A percentile compares a stretch with the other conserved stretches of the same genome.
phyloP scores from a whole-genome alignment of 2,888 invertebrate species.

The Colletes collaris region DNA sequence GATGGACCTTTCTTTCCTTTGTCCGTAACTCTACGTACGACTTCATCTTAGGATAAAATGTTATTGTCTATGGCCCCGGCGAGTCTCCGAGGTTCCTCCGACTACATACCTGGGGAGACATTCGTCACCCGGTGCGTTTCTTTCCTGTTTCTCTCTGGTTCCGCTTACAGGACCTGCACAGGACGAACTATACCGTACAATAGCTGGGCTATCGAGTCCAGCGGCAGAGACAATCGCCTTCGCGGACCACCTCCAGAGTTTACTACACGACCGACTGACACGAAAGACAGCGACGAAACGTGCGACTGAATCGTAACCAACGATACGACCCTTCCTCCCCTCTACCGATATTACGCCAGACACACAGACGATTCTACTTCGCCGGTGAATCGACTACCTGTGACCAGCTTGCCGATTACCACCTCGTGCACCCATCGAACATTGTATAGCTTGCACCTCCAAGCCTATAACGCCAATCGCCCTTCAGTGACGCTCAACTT shows the following conservation, averaged over 20 bases:
- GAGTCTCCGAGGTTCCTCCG: neutral
- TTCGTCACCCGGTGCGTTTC: neutral
- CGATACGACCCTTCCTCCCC: constrained; percentile 1
- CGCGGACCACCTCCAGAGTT: neutral
- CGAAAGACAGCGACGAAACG: constrained; percentile 45
- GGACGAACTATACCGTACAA: neutral
- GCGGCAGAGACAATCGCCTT: neutral
- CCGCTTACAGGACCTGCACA: neutral
- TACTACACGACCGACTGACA: constrained; percentile 31
- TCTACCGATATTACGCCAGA: neutral
- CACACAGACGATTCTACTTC: constrained; percentile 10
- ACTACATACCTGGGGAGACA: constrained; percentile 35
- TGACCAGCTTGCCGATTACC: constrained; percentile 39
- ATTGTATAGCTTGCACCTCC: neutral
- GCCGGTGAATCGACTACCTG: constrained; percentile 46
- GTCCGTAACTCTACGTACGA: too few species aligned
- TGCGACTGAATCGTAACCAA: constrained; percentile 18
- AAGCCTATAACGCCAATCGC: neutral
- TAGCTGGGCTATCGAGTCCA: neutral
- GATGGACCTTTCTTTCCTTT: too few species aligned
- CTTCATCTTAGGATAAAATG: too few species aligned
- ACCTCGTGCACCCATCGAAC: constrained; percentile 18
- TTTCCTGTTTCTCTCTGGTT: neutral
- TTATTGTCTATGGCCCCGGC: too few species aligned
- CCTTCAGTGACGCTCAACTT: constrained; percentile 21